A percentile compares a stretch with the other conserved stretches of the same genome.
phyloP scores from a whole-genome alignment of 2,888 invertebrate genomes.

The Dermolepida albohirtum region DNA sequence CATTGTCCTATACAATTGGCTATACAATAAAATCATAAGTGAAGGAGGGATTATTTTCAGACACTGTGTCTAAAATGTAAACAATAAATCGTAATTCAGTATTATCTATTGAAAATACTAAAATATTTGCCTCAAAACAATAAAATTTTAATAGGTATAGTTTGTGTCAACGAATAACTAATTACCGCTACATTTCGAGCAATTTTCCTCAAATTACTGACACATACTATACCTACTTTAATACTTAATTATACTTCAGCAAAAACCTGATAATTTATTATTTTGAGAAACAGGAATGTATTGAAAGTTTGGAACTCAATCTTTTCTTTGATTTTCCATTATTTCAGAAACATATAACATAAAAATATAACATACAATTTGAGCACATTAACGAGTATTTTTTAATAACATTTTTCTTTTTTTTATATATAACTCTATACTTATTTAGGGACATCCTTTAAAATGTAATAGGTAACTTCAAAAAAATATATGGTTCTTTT shows the following conservation, averaged over 20 bases:
- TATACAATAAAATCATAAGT: slow-evolving; percentile 26
- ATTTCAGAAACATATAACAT: neutral
- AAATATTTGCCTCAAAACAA: neutral
- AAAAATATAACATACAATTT: slow-evolving; percentile 45
- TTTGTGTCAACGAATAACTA: slow-evolving; percentile 3
- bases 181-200: too few relatives aligned
- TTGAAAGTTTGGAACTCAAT: slow-evolving; percentile 8
- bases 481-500: slow-evolving; percentile 16
- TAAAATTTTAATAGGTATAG: neutral
- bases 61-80: slow-evolving; percentile 7
- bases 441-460: slow-evolving; percentile 23
- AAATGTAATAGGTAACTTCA: slow-evolving; percentile 47
- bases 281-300: slow-evolving; percentile 10
- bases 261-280: too few relatives aligned
- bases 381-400: slow-evolving; percentile 50
- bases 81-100: slow-evolving; percentile 24
- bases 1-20: slow-evolving; percentile 29
- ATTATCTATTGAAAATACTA: slow-evolving; percentile 33
- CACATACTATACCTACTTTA: too few relatives aligned
- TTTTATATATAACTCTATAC: slow-evolving; percentile 11
- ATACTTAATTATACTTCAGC: too few relatives aligned
- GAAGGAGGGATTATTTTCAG: slow-evolving; percentile 26
- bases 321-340: neutral
- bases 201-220: too few relatives aligned
- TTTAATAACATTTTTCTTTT: slow-evolving; percentile 36